Evolutionary conservation across 2,797 vertebrate species (phyloP).

Genomic region (Sebastes itinus): DNA sequence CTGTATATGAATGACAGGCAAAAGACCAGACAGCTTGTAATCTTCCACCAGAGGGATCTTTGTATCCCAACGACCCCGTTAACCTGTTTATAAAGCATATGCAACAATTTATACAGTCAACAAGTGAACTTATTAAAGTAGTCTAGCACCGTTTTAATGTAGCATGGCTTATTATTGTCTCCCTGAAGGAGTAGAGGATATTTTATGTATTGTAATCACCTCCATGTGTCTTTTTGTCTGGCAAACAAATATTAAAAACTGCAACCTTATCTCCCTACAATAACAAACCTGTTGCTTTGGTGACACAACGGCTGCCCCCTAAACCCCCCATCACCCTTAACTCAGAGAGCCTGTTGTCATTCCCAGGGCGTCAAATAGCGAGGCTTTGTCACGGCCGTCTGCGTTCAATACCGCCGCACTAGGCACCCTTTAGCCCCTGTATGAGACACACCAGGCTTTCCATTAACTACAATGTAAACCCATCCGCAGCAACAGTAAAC

Average conservation of each 20-base stretch:
- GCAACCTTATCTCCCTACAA: not conserved
- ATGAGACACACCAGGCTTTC: no score
- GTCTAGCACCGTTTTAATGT: not conserved
- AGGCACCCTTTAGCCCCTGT: no score
- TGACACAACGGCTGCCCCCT: not conserved
- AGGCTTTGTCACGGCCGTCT: no score
- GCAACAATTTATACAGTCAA: not conserved
- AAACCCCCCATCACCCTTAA: not conserved
- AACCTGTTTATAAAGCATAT: not conserved
- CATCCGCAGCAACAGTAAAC: no score
- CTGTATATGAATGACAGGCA: not conserved
- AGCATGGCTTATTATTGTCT: not conserved
- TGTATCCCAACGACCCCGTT: not conserved
- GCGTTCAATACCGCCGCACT: no score
- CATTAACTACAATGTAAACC: no score
- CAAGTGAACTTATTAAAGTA: constrained; percentile 4
- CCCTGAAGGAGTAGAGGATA: not conserved
- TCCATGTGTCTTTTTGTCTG: not conserved
- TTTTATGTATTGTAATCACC: not conserved
- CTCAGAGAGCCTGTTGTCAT: not conserved
- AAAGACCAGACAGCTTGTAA: no score
- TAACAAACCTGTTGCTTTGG: not conserved
- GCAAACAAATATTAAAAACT: not conserved
- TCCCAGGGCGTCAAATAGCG: no score
- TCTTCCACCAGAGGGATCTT: no score